Conservation (phyloP, 2,888 invertebrate genomes). For the Palloptera scutellata region DNA sequence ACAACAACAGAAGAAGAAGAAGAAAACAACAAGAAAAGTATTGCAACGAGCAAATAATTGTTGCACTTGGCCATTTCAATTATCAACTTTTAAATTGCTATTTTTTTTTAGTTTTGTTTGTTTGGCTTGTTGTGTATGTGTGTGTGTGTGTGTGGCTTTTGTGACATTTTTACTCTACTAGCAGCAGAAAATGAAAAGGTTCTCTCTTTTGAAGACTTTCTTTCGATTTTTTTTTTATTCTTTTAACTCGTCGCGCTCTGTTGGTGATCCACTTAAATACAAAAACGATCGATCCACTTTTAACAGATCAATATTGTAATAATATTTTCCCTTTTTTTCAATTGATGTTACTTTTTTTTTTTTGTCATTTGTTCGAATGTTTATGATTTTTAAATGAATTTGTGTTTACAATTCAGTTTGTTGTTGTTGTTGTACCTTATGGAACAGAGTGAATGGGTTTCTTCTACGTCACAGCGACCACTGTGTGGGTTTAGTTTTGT, state of each 20-base stretch:
- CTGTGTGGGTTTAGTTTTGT: too few species aligned
- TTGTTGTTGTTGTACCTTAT: too few species aligned
- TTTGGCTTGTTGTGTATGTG: neutral
- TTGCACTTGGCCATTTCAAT: constrained; percentile 5
- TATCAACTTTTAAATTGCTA: constrained; percentile 3
- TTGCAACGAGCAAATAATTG: constrained; percentile 1
- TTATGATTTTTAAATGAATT: too few species aligned
- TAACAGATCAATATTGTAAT: too few species aligned
- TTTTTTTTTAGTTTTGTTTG: neutral
- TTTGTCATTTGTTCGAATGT: too few species aligned
- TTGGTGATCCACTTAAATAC: neutral
- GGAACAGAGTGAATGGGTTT: too few species aligned
- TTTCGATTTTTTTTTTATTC: neutral
- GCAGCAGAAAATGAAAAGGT: neutral
- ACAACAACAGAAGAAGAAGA: neutral
- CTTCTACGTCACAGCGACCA: too few species aligned
- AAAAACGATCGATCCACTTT: too few species aligned
- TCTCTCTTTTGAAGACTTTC: constrained; percentile 1
- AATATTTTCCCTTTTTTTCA: too few species aligned
- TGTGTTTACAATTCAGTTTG: too few species aligned
- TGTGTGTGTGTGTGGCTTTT: neutral
- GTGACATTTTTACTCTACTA: neutral
- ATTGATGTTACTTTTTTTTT: too few species aligned
- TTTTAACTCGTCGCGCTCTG: neutral
- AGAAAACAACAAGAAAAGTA: neutral